Base-by-base conservation (phyloP, 2,113 vertebrate genomes). In the Mustela lutreola region DNA sequence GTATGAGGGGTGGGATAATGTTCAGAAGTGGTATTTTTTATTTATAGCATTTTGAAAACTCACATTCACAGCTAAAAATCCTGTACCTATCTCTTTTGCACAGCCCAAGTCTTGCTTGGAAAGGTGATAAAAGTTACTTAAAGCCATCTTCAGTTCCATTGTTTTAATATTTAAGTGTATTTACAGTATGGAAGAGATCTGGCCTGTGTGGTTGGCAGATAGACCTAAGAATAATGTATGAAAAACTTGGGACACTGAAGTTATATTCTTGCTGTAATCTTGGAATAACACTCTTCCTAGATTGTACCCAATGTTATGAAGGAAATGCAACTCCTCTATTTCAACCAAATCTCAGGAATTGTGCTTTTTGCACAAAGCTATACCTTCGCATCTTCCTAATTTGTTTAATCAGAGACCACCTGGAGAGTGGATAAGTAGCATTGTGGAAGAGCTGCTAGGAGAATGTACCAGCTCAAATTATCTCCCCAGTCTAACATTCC, bases 41-140 rank as follows among this genome's bases (percentile, higher is more conserved):
- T 26, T 87, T 87, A 28, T 0, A 71, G 0, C 11, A 24, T 56
- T 96, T 88, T 78, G 10, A 56, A 90, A 87, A 73, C 22, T 83
- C 39, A 28, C 42, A 39, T 86, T 96, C 39, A 79, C 78, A 81
- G 24, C 11, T 83, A 21, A 89, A 89, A 60, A 91, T 48, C 21
- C 2, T 62, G 0, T 60, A 58, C 12, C 36, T 12, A 16, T 53
- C 86, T 95, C 39, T 84, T 91, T 28, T 73, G 8, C 28, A 94
- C 22, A 92, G 7, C 24, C 88, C 28, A 39, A 4, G 18, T 81
- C 12, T 78, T 95, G 10, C 63, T 84, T 87, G n/a, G 22, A 81
- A 15, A 88, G 84, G 33, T 33, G 36, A 87, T 97, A 53, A 62
- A 95, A 92, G 80, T 60, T 24, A 58, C 7, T 82, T 79, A 93